Evolutionary conservation across 1,140 invertebrate species (phyloP), one percentile per base, ranked within the genome.

Genomic region (Venturia canescens): DNA sequence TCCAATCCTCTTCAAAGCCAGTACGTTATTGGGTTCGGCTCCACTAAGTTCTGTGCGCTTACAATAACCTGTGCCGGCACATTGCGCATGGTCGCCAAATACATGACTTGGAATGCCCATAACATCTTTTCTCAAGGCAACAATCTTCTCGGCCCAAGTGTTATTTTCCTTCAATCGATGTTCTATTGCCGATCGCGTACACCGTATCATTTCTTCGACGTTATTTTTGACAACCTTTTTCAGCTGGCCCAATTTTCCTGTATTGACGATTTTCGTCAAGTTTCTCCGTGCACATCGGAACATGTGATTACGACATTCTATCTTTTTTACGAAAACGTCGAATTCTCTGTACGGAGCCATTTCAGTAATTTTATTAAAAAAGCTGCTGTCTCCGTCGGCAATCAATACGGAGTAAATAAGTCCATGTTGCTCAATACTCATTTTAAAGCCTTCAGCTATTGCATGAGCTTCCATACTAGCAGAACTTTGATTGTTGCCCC

Each of bases 311-410:
- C 18, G 63, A 31, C 79, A 80, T 27, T 80, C 66, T 2, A 80
- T 57, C 83, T 82, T 53, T 34, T 72, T 21, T 1, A 79, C 69
- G 5, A 27, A 0, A 4, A 60, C 34, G 3, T 23, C 29, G 3
- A 13, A 53, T 11, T 82, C 86, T 85, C 5, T 23, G 9, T 79
- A 79, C 0, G 48, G 63, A 5, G 53, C 23, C n/a, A 18, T 23
- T 44, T 50, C 15, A 3, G 26, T 0, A 50, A 79, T 57, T 23
- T n/a, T 2, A 13, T 18, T 23, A n/a, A 27, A 53, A 1, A 89
- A 87, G 66, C 85, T 89, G 15, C 86, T 86, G 79, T 92, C 91
- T 16, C 90, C 91, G 83, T 91, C 90, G 13, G 83, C 88, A 83
- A 92, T 86, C 6, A 92, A 63, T 48, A 50, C 66, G 7, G 53